Evolutionary conservation across 2,888 invertebrate species (phyloP).

Genomic region (Chesias legatella): DNA sequence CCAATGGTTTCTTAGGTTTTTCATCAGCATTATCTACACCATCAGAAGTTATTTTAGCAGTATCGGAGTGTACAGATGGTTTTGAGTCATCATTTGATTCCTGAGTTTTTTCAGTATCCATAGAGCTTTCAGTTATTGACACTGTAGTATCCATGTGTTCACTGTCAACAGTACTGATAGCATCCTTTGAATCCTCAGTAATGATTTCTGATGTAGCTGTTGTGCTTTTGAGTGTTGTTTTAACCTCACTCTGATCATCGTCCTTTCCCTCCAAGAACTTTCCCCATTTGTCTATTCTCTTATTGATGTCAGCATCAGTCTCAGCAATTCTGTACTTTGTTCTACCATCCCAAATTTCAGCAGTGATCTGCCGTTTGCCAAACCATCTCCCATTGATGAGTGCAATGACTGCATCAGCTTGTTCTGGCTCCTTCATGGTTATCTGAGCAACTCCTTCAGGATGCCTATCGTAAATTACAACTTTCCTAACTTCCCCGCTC

Average conservation of each 20-base stretch:
- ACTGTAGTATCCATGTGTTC: too few relatives aligned
- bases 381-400: conserved; percentile 95
- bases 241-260: conserved; percentile 22
- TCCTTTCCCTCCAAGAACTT: conserved; percentile 86
- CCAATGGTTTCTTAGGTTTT: neutral
- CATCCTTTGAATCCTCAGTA: conserved; percentile 1
- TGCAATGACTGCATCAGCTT: conserved; percentile 93
- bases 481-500: conserved; percentile 95
- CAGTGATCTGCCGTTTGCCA: conserved; percentile 90
- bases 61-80: neutral
- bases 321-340: conserved; percentile 95
- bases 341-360: conserved; percentile 96
- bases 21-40: neutral
- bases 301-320: conserved; percentile 91
- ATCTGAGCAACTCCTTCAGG: conserved; percentile 97
- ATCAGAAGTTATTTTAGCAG: neutral
- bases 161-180: neutral
- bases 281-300: conserved; percentile 93
- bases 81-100: neutral
- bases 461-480: conserved; percentile 94
- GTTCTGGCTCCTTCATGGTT: conserved; percentile 92
- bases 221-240: too few relatives aligned
- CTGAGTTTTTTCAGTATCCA: neutral
- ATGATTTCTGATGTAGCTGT: too few relatives aligned
- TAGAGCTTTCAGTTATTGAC: neutral